Base-by-base conservation (phyloP, 2,888 invertebrate species). In the Gortyna flavago region DNA sequence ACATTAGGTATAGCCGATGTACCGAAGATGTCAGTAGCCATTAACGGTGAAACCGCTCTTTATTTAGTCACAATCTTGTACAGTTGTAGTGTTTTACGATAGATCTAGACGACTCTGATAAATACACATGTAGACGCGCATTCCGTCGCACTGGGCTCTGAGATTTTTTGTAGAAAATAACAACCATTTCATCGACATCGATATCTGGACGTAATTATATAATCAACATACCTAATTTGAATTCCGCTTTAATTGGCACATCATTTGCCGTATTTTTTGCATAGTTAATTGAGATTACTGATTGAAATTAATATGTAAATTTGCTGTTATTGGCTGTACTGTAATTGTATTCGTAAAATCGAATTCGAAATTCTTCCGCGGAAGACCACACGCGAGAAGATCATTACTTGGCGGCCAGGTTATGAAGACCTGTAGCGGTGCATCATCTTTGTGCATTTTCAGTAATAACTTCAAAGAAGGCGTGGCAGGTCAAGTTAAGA, bases 1-100 rank as follows among this genome's bases (percentile, higher is more conserved):
- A 85, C 79, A 89, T 91, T 91, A 90, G 90, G 90, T 91, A 92
- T 90, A 92, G 89, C 88, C 90, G 91, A 91, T 92, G 92, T 90
- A 86, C 90, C 89, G 93, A 94, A 94, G 95, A 95, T 92, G 93
- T 94, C 92, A 92, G 92, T 90, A 89, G 88, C 93, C 94, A 93
- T 95, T 94, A 94, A 94, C 91, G 94, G 95, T 92, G 91, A 93
- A 93, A 92, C 94, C 90, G 90, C 93, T 93, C 92, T 93, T 93
- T 94, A 94, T 94, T 94, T 93, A 93, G 92, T 90, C 90, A 90
- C 92, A 91, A 92, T 93, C 91, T 91, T 83, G 90, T 89, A 90
- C 89, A 90, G 90, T 90, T 89, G 90, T 90, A 92, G 90, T 90
- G 87, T 88, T 92, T 92, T 90, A 90, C 90, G 90, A 91, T 88